Conservation (phyloP, 2,113 vertebrate species). For the Chaenocephalus aceratus region DNA sequence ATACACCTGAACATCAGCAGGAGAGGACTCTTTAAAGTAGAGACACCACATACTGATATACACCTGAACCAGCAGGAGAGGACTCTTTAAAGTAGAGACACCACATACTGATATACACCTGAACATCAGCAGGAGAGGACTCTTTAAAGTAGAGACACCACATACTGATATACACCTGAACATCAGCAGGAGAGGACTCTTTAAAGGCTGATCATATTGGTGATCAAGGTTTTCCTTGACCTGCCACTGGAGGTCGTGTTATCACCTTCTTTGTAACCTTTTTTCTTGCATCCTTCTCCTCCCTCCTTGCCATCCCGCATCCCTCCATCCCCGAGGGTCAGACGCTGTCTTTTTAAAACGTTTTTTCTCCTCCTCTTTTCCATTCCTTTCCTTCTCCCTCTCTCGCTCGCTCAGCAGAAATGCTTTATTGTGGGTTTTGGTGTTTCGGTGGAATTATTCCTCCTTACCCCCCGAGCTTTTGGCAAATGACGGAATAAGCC, state of each 20-base stretch:
- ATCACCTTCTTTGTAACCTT: neutral
- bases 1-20: no score
- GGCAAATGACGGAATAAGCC: slow-evolving; percentile 68
- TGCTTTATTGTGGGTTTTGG: slow-evolving; percentile 74
- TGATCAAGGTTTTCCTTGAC: neutral
- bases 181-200: no score
- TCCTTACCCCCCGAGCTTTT: slow-evolving; percentile 65
- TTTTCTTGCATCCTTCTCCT: neutral
- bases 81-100: no score
- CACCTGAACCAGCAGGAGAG: no score
- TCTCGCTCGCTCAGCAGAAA: slow-evolving; percentile 55
- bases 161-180: no score
- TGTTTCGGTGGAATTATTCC: slow-evolving; percentile 64
- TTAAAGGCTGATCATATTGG: no score
- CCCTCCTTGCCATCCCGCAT: neutral
- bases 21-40: no score
- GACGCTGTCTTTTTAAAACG: neutral
- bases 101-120: no score
- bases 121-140: no score
- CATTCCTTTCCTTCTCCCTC: slow-evolving; percentile 31
- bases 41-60: no score
- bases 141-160: no score
- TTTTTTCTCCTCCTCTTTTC: slow-evolving; percentile 33
- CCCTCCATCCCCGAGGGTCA: slow-evolving; percentile 29
- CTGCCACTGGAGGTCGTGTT: slow-evolving; percentile 43